Evolutionary conservation across 1,140 invertebrate genomes (phyloP).

Genomic region (Drosophila sulfurigaster): DNA sequence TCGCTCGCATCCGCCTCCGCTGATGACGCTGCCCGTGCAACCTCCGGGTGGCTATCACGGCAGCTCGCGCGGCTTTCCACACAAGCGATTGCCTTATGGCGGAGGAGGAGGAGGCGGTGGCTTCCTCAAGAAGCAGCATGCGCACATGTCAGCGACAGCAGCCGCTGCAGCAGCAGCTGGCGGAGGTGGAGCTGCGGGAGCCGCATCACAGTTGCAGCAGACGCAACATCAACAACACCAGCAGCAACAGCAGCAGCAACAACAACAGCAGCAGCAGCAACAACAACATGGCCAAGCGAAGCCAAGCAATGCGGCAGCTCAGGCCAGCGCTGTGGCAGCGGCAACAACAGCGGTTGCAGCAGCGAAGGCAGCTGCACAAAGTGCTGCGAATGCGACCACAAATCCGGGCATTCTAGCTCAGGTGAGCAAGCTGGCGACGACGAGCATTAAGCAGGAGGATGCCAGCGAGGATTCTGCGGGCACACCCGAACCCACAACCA

Average conservation of each 20-base stretch:
- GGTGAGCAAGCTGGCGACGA: conserved; percentile 55
- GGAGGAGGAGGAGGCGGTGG: conserved; percentile 34
- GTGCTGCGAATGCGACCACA: conserved; percentile 77
- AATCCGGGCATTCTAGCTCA: conserved; percentile 80
- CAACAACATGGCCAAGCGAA: conserved; percentile 43
- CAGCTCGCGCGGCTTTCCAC: conserved; percentile 67
- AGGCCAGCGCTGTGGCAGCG: conserved; percentile 74
- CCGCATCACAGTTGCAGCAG: background rate
- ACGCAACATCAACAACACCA: conserved; percentile 23
- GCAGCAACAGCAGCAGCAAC: conserved; percentile 11
- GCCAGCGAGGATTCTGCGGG: conserved; percentile 61
- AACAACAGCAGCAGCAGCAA: conserved; percentile 36
- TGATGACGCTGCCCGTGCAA: conserved; percentile 79
- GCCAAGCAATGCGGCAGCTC: conserved; percentile 62
- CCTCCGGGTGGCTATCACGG: conserved; percentile 72
- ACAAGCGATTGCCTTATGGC: conserved; percentile 75
- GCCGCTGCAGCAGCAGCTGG: conserved; percentile 2
- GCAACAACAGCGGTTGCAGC: conserved; percentile 80
- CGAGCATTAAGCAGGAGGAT: conserved; percentile 64
- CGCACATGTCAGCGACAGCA: conserved; percentile 33
- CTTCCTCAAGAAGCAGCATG: conserved; percentile 61
- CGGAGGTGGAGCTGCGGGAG: background rate
- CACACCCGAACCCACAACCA: conserved; percentile 44
- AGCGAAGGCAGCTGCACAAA: conserved; percentile 79
- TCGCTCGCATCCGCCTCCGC: conserved; percentile 73